Conservation (phyloP, 2,113 vertebrate species). For the Porphyrio hochstetteri region DNA sequence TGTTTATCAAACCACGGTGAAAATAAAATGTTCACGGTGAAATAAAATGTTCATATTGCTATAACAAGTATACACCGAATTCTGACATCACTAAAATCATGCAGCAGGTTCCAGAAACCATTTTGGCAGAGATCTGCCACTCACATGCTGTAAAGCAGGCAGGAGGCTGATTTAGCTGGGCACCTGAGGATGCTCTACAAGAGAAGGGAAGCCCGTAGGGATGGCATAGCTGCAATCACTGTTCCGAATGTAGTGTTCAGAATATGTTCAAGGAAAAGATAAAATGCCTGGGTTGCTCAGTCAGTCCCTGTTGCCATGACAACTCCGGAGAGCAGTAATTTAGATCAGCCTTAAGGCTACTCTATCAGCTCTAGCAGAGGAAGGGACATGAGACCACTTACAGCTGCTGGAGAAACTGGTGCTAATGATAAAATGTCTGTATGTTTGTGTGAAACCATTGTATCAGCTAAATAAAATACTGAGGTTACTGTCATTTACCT, state of each 20-base stretch:
- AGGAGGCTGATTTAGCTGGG: background rate
- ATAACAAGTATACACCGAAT: background rate
- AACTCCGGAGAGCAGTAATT: slow-evolving; percentile 25
- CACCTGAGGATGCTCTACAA: background rate
- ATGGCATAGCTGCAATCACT: slow-evolving; percentile 8
- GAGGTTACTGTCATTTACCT: background rate
- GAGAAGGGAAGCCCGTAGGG: background rate
- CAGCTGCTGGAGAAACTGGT: background rate
- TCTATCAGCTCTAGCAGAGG: background rate
- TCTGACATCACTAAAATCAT: background rate
- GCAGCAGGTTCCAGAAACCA: background rate
- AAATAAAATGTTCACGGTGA: background rate
- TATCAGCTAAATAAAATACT: background rate
- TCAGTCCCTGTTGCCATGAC: slow-evolving; percentile 42
- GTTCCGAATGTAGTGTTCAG: rapidly evolving
- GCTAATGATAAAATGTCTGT: background rate
- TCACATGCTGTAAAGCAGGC: background rate
- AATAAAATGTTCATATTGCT: background rate
- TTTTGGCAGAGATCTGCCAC: slow-evolving; percentile 1
- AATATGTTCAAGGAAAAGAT: slow-evolving; percentile 38
- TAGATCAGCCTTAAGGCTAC: slow-evolving; percentile 37
- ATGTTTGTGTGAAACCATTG: background rate
- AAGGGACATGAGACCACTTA: background rate
- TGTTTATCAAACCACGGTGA: background rate
- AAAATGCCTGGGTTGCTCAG: slow-evolving; percentile 21